Evolutionary conservation across 1,140 invertebrate species (phyloP).

Genomic region (Lepeophtheirus salmonis): DNA sequence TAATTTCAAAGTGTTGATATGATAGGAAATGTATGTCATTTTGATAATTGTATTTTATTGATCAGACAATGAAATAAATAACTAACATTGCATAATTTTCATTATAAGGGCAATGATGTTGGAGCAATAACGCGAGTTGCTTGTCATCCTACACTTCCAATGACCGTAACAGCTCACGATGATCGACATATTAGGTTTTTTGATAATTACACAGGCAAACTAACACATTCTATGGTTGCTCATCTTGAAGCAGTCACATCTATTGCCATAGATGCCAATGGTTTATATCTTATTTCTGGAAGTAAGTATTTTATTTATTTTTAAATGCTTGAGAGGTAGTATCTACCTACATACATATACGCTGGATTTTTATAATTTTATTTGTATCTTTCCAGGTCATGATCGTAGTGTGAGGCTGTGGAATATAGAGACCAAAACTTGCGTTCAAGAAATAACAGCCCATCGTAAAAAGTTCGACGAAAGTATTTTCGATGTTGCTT

Average conservation of each 20-base stretch:
- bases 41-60: background rate
- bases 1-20: too few relatives aligned
- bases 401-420: constrained; percentile 97
- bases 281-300: constrained; percentile 91
- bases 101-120: constrained; percentile 26
- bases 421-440: constrained; percentile 96
- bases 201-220: constrained; percentile 82
- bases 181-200: constrained; percentile 95
- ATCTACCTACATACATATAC: too few relatives aligned
- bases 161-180: constrained; percentile 91
- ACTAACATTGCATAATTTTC: too few relatives aligned
- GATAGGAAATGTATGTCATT: too few relatives aligned
- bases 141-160: constrained; percentile 81
- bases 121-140: constrained; percentile 64
- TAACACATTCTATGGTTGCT: constrained; percentile 93
- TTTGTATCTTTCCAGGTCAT: constrained; percentile 44
- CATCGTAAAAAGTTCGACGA: constrained; percentile 99
- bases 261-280: constrained; percentile 92
- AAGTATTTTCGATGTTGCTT: constrained; percentile 94
- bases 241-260: constrained; percentile 96
- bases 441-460: constrained; percentile 97
- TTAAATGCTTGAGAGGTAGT: constrained; percentile 13
- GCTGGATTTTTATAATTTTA: constrained; percentile 13
- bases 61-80: too few relatives aligned
- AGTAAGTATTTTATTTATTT: constrained; percentile 27